These are phyloP conservation scores for Leiothrix lutea DNA, from an alignment of 2,113 vertebrate species.

Conservation along the genomic window DNA sequence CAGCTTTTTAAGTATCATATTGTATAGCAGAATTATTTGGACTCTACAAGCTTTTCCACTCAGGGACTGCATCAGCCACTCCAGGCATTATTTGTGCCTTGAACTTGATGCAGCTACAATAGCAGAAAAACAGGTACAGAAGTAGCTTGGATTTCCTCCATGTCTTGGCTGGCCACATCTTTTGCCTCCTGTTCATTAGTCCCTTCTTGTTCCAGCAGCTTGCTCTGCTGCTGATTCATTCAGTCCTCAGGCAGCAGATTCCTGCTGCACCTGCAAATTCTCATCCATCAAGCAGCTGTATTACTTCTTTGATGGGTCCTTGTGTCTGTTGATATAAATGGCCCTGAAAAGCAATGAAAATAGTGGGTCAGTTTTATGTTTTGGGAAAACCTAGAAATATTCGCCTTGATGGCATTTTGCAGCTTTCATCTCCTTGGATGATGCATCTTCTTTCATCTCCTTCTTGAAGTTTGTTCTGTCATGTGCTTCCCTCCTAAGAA, in stretches of 20 bases:
- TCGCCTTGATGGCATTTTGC: background rate
- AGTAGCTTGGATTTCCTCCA: background rate
- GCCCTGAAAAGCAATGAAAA: slow-evolving; percentile 59
- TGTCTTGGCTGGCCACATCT: background rate
- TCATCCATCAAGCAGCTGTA: background rate
- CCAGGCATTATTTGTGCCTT: background rate
- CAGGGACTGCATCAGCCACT: background rate
- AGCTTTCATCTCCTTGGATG: slow-evolving; percentile 30
- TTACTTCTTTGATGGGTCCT: slow-evolving; percentile 36
- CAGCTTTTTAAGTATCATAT: background rate
- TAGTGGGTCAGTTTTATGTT: slow-evolving; percentile 21
- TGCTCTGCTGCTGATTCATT: slow-evolving; percentile 16
- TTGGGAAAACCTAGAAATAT: background rate
- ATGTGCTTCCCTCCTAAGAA: background rate
- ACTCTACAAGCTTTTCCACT: background rate
- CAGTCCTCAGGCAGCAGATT: slow-evolving; percentile 15
- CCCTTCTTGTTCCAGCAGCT: background rate
- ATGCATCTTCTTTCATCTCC: slow-evolving; percentile 24
- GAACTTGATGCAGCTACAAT: background rate
- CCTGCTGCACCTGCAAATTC: slow-evolving; percentile 34
- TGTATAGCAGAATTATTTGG: background rate
- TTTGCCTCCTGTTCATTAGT: background rate
- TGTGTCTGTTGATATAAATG: slow-evolving; percentile 47
- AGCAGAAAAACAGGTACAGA: background rate
- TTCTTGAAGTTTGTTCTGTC: slow-evolving; percentile 29